Percentiles rank a stretch among this genome's conserved stretches.
Evolutionary conservation across 2,888 invertebrate species (phyloP).

Genomic region (Urechis unicinctus): DNA sequence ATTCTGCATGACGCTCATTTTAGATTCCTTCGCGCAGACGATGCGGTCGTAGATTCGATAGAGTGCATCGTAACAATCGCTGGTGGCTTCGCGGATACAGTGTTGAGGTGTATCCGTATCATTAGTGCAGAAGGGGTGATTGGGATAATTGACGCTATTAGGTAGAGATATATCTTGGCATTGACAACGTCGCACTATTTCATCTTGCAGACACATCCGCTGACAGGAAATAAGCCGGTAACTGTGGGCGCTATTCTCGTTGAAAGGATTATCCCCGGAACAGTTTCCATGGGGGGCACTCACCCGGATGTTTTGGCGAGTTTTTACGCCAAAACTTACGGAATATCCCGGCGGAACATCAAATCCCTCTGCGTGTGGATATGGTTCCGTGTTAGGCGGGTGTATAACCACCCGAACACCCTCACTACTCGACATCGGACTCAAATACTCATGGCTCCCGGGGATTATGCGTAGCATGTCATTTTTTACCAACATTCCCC

Average conservation of each 20-base stretch:
- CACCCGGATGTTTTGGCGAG: conserved; percentile 10
- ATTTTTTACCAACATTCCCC: conserved; percentile 16
- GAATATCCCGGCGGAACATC: conserved; percentile 15
- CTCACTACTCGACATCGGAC: conserved; percentile 14
- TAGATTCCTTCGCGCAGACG: conserved; percentile 7
- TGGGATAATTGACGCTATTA: conserved; percentile 2
- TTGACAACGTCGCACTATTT: conserved; percentile 6
- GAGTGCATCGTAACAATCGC: conserved; percentile 7
- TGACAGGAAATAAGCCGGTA: conserved; percentile 14
- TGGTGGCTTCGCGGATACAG: conserved; percentile 3
- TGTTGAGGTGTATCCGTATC: conserved; percentile 9
- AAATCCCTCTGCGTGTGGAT: conserved; percentile 16
- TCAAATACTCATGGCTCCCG: conserved; percentile 14
- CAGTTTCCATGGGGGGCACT: conserved; percentile 16
- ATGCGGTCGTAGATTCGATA: conserved; percentile 3
- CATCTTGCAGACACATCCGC: conserved; percentile 13
- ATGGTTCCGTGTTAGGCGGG: conserved; percentile 13
- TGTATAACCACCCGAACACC: conserved; percentile 16
- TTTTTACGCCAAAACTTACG: conserved; percentile 13
- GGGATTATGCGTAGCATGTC: conserved; percentile 13
- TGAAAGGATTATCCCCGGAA: conserved; percentile 7
- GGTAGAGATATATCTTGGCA: conserved; percentile 14
- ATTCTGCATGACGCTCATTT: conserved; percentile 4
- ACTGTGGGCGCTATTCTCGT: neutral
- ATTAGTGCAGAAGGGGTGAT: conserved; percentile 7